A percentile compares a stretch with the other conserved stretches of the same genome.
Evolutionary conservation across 1,140 invertebrate species (phyloP).

Genomic region (Heterodera carotae): DNA sequence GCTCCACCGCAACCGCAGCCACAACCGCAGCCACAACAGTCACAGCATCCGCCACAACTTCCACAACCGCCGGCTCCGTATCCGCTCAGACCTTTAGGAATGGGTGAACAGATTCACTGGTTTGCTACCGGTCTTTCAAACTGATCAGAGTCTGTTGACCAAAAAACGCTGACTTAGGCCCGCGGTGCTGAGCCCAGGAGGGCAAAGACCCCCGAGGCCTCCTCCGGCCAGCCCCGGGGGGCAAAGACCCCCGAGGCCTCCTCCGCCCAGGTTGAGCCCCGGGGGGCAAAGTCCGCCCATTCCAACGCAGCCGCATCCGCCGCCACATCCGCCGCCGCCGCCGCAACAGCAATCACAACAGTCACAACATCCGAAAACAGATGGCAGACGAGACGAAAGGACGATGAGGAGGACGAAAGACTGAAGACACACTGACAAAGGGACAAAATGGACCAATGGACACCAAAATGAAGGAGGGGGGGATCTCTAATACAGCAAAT

Average conservation of each 20-base stretch:
- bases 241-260: neutral
- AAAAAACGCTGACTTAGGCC: neutral
- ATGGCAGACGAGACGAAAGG: neutral
- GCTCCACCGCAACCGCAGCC: conserved; percentile 20
- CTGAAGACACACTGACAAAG: neutral
- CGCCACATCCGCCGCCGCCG: neutral
- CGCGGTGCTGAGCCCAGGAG: neutral
- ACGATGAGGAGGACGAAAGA: neutral
- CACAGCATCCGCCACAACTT: conserved; percentile 6
- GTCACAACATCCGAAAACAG: conserved; percentile 16
- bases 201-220: neutral
- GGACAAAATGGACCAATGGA: neutral
- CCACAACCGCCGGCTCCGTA: conserved; percentile 1
- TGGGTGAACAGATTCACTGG: neutral
- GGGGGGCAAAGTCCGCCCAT: conserved; percentile 15
- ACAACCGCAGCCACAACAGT: conserved; percentile 9
- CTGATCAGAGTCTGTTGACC: neutral
- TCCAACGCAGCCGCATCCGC: conserved; percentile 4
- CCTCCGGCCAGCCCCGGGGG: neutral
- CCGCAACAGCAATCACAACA: conserved; percentile 17
- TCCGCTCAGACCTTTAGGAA: conserved; percentile 17
- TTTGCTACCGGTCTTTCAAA: neutral
- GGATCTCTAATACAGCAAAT: no score
- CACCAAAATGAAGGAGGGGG: neutral
- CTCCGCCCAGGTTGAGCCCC: neutral